Evolutionary conservation across 2,797 vertebrate genomes (phyloP).

Genomic region (Muraenolepis orangiensis): DNA sequence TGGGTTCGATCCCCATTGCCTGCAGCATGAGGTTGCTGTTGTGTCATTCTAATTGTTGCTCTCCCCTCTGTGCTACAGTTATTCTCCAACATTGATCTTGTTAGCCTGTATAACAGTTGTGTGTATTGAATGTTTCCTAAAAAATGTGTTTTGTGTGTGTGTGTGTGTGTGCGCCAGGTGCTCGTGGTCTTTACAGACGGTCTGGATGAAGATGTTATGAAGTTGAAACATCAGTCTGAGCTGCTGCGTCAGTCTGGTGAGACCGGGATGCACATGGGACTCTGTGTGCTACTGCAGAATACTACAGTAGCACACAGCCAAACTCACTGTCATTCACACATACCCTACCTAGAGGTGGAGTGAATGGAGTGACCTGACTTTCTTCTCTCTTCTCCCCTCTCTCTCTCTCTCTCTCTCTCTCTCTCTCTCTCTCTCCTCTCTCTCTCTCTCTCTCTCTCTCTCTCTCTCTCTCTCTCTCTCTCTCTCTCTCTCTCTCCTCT

Average conservation of each 20-base stretch:
- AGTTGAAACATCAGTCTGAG: slow-evolving; percentile 64
- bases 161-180: slow-evolving; percentile 62
- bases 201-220: slow-evolving; percentile 72
- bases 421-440: too few relatives aligned
- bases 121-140: neutral
- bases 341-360: neutral
- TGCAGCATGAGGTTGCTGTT: neutral
- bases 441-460: neutral
- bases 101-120: neutral
- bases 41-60: too few relatives aligned
- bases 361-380: neutral
- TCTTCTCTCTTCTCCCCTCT: neutral
- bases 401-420: too few relatives aligned
- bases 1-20: neutral
- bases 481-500: neutral
- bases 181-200: slow-evolving; percentile 87
- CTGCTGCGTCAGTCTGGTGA: slow-evolving; percentile 67
- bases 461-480: neutral
- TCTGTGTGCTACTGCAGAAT: neutral
- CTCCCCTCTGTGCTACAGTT: too few relatives aligned
- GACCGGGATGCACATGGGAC: neutral
- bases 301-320: neutral
- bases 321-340: neutral
- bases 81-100: too few relatives aligned
- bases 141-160: neutral